phyloP scores from a whole-genome alignment of 2,888 invertebrate genomes.

The Chloromyia formosa region DNA sequence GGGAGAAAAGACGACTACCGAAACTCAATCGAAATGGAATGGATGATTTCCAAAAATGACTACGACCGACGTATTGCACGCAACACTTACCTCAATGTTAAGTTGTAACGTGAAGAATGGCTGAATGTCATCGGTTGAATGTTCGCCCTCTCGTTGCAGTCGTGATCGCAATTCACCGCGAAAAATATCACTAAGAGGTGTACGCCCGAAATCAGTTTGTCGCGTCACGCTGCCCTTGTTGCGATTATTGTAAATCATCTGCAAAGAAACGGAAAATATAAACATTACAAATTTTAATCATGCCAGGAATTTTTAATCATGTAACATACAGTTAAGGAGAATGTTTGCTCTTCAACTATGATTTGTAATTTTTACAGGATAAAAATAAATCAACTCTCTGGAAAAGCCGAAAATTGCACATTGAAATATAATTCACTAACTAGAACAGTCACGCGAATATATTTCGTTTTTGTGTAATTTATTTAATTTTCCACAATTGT shows the following conservation, averaged over 20 bases:
- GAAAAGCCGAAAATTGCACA: conserved; percentile 45
- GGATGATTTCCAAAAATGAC: too few species aligned
- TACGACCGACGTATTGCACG: too few species aligned
- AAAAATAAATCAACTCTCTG: conserved; percentile 41
- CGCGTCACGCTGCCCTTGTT: conserved; percentile 89
- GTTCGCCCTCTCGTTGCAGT: conserved; percentile 73
- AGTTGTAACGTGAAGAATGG: conserved; percentile 96
- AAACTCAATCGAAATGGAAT: too few species aligned
- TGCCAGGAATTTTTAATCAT: too few species aligned
- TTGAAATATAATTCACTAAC: conserved; percentile 47
- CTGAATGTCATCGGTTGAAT: conserved; percentile 88
- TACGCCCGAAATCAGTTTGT: conserved; percentile 81
- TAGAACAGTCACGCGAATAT: conserved; percentile 56
- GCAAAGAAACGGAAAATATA: conserved; percentile 41
- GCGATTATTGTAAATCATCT: conserved; percentile 77
- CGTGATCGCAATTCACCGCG: conserved; percentile 89
- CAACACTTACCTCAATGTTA: conserved; percentile 82
- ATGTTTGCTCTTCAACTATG: conserved; percentile 37
- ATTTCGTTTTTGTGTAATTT: conserved; percentile 17
- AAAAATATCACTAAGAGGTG: conserved; percentile 93
- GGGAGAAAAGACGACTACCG: too few species aligned
- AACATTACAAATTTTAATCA: conserved; percentile 34
- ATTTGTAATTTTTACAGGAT: background rate
- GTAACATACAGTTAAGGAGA: too few species aligned
- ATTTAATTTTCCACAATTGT: conserved; percentile 44